Evolutionary conservation across 2,797 vertebrate genomes (phyloP).

Genomic region (Esox lucius): DNA sequence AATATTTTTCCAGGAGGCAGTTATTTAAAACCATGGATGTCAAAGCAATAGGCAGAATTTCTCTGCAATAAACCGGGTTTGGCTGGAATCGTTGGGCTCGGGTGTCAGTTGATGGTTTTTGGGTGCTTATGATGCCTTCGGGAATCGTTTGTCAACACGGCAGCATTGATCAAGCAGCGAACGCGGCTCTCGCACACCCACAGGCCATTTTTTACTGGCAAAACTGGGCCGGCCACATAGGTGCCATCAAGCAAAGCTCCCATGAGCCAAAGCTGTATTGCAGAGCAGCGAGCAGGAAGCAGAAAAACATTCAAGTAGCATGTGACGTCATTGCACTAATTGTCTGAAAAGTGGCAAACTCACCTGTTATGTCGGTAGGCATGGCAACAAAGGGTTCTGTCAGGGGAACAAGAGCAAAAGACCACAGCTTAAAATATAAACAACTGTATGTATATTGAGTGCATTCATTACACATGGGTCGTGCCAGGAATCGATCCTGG

Average conservation of each 20-base stretch:
- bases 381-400: conserved; percentile 89
- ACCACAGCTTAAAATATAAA: background rate
- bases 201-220: background rate
- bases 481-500: no score
- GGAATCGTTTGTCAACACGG: conserved; percentile 21
- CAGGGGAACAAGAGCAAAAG: background rate
- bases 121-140: conserved; percentile 39
- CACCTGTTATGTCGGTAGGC: conserved; percentile 83
- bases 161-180: conserved; percentile 25
- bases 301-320: conserved; percentile 53
- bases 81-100: conserved; percentile 13
- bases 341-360: conserved; percentile 53
- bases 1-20: conserved; percentile 59
- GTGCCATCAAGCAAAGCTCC: conserved; percentile 56
- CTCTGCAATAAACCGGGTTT: conserved; percentile 11
- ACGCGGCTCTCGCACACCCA: conserved; percentile 15
- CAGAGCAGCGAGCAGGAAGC: conserved; percentile 54
- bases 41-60: conserved; percentile 10
- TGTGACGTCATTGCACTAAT: background rate
- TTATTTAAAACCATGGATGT: conserved; percentile 58
- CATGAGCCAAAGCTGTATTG: conserved; percentile 47
- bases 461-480: no score
- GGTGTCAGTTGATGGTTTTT: conserved; percentile 26
- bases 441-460: no score
- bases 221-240: background rate